Percentiles rank a stretch among this genome's conserved stretches.
Evolutionary conservation across 35 echinoderm and acorn worm species (phyloP).

Genomic region (Diadema setosum): DNA sequence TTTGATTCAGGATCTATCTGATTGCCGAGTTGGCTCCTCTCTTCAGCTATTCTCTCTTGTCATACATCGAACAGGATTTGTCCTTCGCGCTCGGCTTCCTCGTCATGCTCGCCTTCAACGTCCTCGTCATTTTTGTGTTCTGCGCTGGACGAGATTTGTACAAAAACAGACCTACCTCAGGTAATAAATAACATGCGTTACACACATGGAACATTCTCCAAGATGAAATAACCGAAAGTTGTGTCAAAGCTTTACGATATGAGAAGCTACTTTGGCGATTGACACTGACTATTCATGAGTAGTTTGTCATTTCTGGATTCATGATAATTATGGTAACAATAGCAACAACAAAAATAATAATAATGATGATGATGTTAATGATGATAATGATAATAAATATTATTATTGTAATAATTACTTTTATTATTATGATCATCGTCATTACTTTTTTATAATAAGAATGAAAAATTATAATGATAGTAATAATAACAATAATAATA

Average conservation of each 20-base stretch:
- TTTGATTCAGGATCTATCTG: constrained; percentile 80
- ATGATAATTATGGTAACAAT: not conserved
- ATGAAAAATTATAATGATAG: not conserved
- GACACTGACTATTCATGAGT: no score
- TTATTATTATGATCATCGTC: no score
- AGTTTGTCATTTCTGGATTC: not conserved
- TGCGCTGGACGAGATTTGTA: constrained; percentile 51
- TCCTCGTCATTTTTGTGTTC: constrained; percentile 55
- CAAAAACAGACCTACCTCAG: constrained; percentile 58
- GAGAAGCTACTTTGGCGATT: no score
- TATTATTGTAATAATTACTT: no score
- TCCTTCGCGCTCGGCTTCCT: constrained; percentile 68
- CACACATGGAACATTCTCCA: no score
- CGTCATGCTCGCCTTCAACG: constrained; percentile 61
- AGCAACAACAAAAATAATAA: no score
- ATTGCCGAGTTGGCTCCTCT: constrained; percentile 81
- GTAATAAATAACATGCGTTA: no score
- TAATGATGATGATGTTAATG: no score
- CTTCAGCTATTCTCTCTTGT: constrained; percentile 69
- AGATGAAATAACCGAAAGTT: no score
- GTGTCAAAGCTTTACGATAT: no score
- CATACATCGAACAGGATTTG: constrained; percentile 78
- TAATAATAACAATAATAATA: not conserved
- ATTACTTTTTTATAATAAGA: not conserved
- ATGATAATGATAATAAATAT: no score